Conservation (phyloP, 2,113 vertebrate genomes). For the Thryonomys swinderianus region DNA sequence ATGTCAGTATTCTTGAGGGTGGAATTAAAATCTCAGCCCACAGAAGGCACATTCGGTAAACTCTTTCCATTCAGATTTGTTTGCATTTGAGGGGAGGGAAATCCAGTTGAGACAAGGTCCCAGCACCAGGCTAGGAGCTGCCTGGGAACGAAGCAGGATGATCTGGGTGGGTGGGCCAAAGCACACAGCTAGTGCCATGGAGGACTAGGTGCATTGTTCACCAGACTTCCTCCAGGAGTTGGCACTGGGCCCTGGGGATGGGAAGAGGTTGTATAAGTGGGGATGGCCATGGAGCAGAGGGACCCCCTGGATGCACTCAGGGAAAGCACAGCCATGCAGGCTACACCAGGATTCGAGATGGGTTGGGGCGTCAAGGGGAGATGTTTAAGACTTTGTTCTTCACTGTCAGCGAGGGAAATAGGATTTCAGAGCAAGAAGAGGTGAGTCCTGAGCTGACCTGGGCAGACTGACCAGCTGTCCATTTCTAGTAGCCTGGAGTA, state of each 20-base stretch:
- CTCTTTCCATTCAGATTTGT: no score
- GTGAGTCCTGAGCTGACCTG: fast-evolving
- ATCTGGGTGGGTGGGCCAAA: not conserved
- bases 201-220: fast-evolving
- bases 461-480: not conserved
- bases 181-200: fast-evolving
- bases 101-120: no score
- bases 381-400: not conserved
- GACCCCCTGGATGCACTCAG: fast-evolving
- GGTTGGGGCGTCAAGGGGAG: no score
- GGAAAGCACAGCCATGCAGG: not conserved
- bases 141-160: fast-evolving
- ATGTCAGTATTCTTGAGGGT: fast-evolving
- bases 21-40: not conserved
- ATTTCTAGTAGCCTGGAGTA: not conserved
- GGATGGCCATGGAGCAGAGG: not conserved
- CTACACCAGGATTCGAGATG: not conserved
- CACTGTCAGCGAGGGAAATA: not conserved
- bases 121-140: no score
- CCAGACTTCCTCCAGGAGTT: not conserved
- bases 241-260: no score
- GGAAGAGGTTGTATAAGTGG: fast-evolving
- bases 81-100: not conserved
- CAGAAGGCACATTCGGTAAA: not conserved
- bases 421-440: not conserved